phyloP scores from a whole-genome alignment of 2,797 vertebrate species.

The Adrianichthys oophorus region DNA sequence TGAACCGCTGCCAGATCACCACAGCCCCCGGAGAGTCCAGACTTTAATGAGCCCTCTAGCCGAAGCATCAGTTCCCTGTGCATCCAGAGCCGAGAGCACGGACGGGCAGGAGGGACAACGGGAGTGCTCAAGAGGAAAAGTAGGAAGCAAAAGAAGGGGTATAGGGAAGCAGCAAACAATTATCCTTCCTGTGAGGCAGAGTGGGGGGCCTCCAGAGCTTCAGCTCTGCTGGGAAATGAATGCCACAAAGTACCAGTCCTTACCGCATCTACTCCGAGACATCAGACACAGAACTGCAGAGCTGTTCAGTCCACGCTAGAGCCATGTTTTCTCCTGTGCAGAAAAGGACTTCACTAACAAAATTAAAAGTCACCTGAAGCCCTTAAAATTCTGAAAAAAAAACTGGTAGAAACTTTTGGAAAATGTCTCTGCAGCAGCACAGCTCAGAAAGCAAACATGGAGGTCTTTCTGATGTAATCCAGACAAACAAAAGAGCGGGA shows the following conservation, averaged over 20 bases:
- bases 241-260: conserved; percentile 30
- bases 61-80: conserved; percentile 7
- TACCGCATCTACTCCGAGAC: conserved; percentile 19
- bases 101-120: conserved; percentile 15
- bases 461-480: no score
- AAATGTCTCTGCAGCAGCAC: no score
- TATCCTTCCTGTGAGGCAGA: conserved; percentile 28
- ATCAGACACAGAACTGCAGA: conserved; percentile 7
- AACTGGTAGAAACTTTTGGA: no score
- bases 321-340: conserved; percentile 17
- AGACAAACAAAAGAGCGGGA: no score
- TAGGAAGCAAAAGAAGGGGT: background rate
- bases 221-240: conserved; percentile 44
- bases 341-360: no score
- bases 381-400: no score
- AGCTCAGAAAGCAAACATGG: no score
- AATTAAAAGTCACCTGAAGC: no score
- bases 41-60: conserved; percentile 58
- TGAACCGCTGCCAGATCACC: conserved; percentile 36
- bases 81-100: conserved; percentile 13
- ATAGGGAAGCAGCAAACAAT: conserved; percentile 44
- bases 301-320: conserved; percentile 9
- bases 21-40: conserved; percentile 9
- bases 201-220: conserved; percentile 27
- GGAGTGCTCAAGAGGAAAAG: conserved; percentile 29